Base-by-base conservation (phyloP, 2,797 vertebrate species). In the Halcyon chelicuti region DNA sequence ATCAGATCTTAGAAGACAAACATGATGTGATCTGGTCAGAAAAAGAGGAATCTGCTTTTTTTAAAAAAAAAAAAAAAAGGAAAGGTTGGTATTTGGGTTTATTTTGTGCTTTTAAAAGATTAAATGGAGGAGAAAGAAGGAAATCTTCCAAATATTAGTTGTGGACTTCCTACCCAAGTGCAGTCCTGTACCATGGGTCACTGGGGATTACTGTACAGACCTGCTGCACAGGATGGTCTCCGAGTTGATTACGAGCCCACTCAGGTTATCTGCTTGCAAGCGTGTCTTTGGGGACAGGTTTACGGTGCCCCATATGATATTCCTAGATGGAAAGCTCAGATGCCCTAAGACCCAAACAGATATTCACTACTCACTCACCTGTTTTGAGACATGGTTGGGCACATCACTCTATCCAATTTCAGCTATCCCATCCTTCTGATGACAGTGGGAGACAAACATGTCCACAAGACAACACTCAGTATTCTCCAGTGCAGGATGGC, bases 1-100 rank as follows among this genome's bases (percentile, higher is more conserved):
- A 77, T 80, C 86, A 88, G 54, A 55, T 75, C 83, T 57, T 8
- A 67, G 22, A 75, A 88, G 55, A 83, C 20, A 94, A 93, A 94
- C 47, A 54, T 9, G 22, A 67, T 47, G 35, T 49, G 88, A 94
- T 66, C 26, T 46, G 18, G n/a, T 49, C 33, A 70, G 37, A 57
- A 90, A 95, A 76, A 4, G 82, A 72, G 7, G 17, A 40, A 37
- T 40, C 31, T 47, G 31, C 22, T 37, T 29, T 0, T 16, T 21
- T 0, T 12, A 42, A 77, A 42, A 37, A 28, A 61, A n/a, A 29
- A 39, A 35, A 33, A 47, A 10, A 2, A 3, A n/a, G n/a, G 2
- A 55, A 52, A 9, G 3, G 2, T 3, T 76, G 17, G 9, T 19
- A 51, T 37, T 68, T 57, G 6, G 20, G 44, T 83, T 85, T 8